These are phyloP conservation scores for Nudaria mundana DNA, from an alignment of 2,888 invertebrate species.

Conservation along the genomic window DNA sequence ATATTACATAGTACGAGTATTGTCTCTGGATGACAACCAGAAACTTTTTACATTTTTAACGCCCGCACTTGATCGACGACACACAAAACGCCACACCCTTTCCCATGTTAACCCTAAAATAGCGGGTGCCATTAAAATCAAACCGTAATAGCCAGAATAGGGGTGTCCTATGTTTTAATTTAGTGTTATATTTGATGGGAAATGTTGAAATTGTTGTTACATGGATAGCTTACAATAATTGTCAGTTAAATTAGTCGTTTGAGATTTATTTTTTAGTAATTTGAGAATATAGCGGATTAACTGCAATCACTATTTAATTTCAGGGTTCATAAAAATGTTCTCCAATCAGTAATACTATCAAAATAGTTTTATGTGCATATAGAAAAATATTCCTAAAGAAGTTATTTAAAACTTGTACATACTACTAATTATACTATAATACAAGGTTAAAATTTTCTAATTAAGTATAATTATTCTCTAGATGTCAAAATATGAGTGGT, in stretches of 20 bases:
- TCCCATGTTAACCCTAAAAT: constrained; percentile 46
- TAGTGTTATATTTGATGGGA: constrained; percentile 60
- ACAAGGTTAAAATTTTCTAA: too few relatives aligned
- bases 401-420: too few relatives aligned
- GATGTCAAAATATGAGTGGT: too few relatives aligned
- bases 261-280: constrained; percentile 27
- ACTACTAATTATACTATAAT: too few relatives aligned
- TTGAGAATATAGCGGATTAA: constrained; percentile 8
- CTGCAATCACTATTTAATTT: constrained; percentile 6
- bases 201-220: constrained; percentile 52
- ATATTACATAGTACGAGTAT: too few relatives aligned
- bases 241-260: constrained; percentile 43
- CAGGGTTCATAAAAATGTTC: not conserved
- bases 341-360: too few relatives aligned
- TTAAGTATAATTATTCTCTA: too few relatives aligned
- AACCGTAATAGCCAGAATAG: constrained; percentile 51
- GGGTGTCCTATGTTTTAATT: constrained; percentile 71
- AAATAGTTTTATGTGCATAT: too few relatives aligned
- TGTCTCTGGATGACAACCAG: too few relatives aligned
- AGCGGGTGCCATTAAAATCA: constrained; percentile 46
- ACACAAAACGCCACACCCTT: constrained; percentile 43
- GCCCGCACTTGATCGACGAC: constrained; percentile 40
- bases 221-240: constrained; percentile 33
- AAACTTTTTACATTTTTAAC: constrained; percentile 19
- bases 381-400: too few relatives aligned